These are phyloP conservation scores for Antitype chi DNA, from an alignment of 2,888 invertebrate species.

Conservation along the genomic window DNA sequence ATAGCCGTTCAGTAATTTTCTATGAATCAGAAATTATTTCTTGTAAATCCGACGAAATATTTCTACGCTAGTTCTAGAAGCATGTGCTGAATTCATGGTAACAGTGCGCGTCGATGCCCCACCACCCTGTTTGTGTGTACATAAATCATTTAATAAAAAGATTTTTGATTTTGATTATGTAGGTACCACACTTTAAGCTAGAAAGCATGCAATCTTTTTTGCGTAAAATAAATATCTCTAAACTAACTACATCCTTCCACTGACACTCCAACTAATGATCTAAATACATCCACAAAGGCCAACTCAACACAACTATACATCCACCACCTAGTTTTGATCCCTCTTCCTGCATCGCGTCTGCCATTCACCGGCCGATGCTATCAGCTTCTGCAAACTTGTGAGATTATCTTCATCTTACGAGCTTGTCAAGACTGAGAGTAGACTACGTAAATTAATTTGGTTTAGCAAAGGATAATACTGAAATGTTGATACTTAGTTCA, in stretches of 20 bases:
- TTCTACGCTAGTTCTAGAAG: too few relatives aligned
- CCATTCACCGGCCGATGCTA: conserved; percentile 28
- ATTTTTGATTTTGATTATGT: neutral
- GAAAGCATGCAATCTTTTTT: neutral
- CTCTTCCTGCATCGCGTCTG: conserved; percentile 2
- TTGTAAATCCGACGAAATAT: too few relatives aligned
- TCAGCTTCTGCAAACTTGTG: conserved; percentile 25
- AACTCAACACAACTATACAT: neutral
- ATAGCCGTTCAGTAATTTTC: too few relatives aligned
- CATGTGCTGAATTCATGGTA: too few relatives aligned
- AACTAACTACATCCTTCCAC: neutral
- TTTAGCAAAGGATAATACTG: neutral
- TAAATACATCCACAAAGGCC: neutral
- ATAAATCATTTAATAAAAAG: too few relatives aligned
- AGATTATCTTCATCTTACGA: conserved; percentile 19
- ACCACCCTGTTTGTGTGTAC: too few relatives aligned
- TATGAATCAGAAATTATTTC: too few relatives aligned
- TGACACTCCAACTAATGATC: neutral
- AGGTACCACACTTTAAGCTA: neutral
- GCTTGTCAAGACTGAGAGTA: conserved; percentile 5
- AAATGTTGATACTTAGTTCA: neutral
- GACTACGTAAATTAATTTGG: conserved; percentile 17
- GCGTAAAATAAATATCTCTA: too few relatives aligned
- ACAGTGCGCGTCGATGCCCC: too few relatives aligned
- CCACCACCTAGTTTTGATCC: neutral